phyloP scores from a whole-genome alignment of 2,797 vertebrate genomes.

The Poeciliopsis gracilis region DNA sequence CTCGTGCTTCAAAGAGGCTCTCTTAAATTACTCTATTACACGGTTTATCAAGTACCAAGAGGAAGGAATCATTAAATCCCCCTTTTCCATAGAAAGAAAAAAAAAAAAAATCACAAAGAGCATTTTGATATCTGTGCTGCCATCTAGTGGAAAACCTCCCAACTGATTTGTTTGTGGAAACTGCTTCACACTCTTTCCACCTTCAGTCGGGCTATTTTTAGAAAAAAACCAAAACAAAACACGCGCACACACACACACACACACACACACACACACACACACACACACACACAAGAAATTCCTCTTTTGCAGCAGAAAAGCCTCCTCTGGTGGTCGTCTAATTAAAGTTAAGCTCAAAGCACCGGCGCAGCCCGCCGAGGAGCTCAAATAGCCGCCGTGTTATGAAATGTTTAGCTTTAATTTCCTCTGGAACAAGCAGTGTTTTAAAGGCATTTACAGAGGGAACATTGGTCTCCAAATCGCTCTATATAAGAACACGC shows the following conservation, averaged over 20 bases:
- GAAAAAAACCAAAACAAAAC: background rate
- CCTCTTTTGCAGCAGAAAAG: slow-evolving; percentile 38
- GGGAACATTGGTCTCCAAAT: slow-evolving; percentile 34
- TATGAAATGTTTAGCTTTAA: slow-evolving; percentile 60
- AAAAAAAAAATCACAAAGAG: background rate
- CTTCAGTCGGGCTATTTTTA: slow-evolving; percentile 33
- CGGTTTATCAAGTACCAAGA: background rate
- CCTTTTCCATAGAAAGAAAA: background rate
- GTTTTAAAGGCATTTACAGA: slow-evolving; percentile 60
- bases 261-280: slow-evolving; percentile 12
- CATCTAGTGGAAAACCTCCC: slow-evolving; percentile 46
- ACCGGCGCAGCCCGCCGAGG: slow-evolving; percentile 19
- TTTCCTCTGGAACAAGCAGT: slow-evolving; percentile 57
- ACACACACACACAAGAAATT: slow-evolving; percentile 40
- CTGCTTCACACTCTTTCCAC: slow-evolving; percentile 30
- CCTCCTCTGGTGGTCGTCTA: slow-evolving; percentile 14
- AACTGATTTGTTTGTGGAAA: background rate
- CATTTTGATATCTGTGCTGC: slow-evolving; percentile 31
- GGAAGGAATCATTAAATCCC: slow-evolving; percentile 1
- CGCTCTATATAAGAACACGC: background rate
- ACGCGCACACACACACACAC: slow-evolving; percentile 11
- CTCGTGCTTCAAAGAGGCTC: background rate
- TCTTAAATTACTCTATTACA: slow-evolving; percentile 12
- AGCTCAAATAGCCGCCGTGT: slow-evolving; percentile 27
- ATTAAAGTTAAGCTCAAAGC: slow-evolving; percentile 49